Conservation (phyloP, 2,888 invertebrate species). For the Spisula subtruncata region DNA sequence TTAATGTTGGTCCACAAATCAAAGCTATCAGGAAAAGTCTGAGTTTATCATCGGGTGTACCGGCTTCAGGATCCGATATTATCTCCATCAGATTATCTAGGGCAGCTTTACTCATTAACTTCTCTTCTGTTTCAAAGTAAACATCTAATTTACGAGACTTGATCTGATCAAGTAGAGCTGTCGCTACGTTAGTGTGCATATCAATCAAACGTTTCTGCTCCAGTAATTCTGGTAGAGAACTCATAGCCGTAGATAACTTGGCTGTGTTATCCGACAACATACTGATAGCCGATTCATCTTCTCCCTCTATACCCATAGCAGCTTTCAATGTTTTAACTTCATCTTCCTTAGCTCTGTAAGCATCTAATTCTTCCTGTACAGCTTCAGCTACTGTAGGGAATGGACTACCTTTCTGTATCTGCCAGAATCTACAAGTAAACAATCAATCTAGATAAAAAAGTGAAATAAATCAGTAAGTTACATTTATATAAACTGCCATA, state of each 20-base stretch:
- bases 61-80: constrained; percentile 94
- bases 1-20: constrained; percentile 94
- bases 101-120: constrained; percentile 93
- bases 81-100: constrained; percentile 95
- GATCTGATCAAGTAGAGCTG: constrained; percentile 90
- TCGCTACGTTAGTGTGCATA: constrained; percentile 99
- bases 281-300: constrained; percentile 92
- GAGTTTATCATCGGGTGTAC: constrained; percentile 96
- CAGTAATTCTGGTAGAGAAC: constrained; percentile 97
- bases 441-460: too few species aligned
- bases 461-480: too few species aligned
- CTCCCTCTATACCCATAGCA: constrained; percentile 97
- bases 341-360: constrained; percentile 97
- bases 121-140: constrained; percentile 99
- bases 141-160: constrained; percentile 96
- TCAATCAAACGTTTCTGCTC: constrained; percentile 99
- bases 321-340: constrained; percentile 98
- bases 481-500: too few species aligned
- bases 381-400: constrained; percentile 96
- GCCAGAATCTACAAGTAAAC: constrained; percentile 92
- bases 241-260: constrained; percentile 96
- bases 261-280: constrained; percentile 91
- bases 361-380: constrained; percentile 98
- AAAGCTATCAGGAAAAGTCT: constrained; percentile 95
- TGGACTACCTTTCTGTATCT: constrained; percentile 94